Conservation (phyloP, 2,113 vertebrate genomes). For the Puffinus mauretanicus region DNA sequence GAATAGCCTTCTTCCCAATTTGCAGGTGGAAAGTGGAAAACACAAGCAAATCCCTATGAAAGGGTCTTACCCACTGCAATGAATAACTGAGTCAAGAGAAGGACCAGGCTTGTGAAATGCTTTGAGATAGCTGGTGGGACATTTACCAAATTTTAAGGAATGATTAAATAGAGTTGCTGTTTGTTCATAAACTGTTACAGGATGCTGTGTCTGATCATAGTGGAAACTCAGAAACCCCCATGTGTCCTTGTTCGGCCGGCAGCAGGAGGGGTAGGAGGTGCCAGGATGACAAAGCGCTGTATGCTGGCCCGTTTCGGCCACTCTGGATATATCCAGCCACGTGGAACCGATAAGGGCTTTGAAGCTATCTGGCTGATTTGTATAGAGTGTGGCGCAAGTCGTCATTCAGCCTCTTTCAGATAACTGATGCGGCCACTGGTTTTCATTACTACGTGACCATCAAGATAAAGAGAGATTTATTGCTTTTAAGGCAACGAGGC, state of each 20-base stretch:
- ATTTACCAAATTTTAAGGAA: neutral
- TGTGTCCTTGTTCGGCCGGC: neutral
- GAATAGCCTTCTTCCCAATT: neutral
- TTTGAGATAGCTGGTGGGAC: neutral
- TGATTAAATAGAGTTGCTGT: neutral
- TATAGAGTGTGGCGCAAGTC: neutral
- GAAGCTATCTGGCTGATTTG: neutral
- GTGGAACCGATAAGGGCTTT: neutral
- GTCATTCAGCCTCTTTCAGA: neutral
- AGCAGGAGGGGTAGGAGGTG: neutral
- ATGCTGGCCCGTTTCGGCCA: neutral
- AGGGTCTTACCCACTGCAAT: neutral
- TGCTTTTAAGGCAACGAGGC: neutral
- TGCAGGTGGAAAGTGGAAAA: neutral
- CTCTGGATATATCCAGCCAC: neutral
- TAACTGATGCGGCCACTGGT: neutral
- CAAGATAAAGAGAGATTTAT: conserved; percentile 29
- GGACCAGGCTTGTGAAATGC: neutral
- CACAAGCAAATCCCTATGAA: neutral
- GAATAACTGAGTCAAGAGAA: neutral
- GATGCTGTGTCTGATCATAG: neutral
- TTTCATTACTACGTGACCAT: conserved; percentile 24
- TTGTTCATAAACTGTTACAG: neutral
- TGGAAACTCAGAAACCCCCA: neutral
- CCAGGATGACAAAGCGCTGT: neutral